phyloP scores from a whole-genome alignment of 1,140 invertebrate genomes.

The Subanguina moxae region DNA sequence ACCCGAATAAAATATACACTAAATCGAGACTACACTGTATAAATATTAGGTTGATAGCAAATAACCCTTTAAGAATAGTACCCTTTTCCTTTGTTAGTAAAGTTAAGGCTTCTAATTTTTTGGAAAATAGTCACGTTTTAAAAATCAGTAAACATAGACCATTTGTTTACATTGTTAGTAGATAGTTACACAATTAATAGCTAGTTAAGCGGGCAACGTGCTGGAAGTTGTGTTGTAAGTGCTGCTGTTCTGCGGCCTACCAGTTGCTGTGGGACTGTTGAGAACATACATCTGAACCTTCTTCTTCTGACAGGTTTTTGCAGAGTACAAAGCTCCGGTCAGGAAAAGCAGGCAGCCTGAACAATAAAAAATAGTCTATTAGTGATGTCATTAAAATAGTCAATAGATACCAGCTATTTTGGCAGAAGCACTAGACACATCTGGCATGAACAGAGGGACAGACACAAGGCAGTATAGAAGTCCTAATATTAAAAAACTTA shows the following conservation, averaged over 20 bases:
- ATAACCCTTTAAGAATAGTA: no score
- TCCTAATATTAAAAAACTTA: no score
- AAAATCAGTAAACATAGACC: no score
- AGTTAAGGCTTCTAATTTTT: no score
- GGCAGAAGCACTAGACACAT: constrained; percentile 24
- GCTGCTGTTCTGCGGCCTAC: neutral
- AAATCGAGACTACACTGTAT: no score
- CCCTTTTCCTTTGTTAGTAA: no score
- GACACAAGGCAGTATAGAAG: constrained; percentile 20
- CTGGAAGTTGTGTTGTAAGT: constrained; percentile 1
- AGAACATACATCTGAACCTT: constrained; percentile 39
- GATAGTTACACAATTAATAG: no score
- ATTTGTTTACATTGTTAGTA: no score
- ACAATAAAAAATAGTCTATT: constrained; percentile 17
- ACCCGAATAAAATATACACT: no score
- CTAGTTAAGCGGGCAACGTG: neutral
- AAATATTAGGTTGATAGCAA: no score
- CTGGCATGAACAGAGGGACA: constrained; percentile 39
- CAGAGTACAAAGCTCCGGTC: constrained; percentile 35
- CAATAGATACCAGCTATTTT: constrained; percentile 30
- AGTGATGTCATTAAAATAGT: neutral
- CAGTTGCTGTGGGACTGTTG: constrained; percentile 14
- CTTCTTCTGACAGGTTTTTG: constrained; percentile 43
- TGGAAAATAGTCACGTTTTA: no score
- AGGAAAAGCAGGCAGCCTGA: constrained; percentile 38